A percentile compares a stretch with the other conserved stretches of the same genome.
phyloP scores from a whole-genome alignment of 2,888 invertebrate species.

The Phasia obesa region DNA sequence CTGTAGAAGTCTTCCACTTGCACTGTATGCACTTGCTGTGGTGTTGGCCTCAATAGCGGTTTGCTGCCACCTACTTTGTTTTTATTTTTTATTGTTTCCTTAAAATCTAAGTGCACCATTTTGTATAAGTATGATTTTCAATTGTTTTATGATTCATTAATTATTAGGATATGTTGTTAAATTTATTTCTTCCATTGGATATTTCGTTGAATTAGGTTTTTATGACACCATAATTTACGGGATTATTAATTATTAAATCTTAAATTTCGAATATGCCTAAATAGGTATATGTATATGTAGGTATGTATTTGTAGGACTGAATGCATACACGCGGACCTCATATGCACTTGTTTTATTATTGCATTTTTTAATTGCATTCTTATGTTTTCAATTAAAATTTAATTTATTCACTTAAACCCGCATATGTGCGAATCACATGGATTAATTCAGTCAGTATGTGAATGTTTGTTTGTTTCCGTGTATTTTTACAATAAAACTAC shows the following conservation, averaged over 20 bases:
- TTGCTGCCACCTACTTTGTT: constrained; percentile 29
- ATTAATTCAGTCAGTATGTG: no score
- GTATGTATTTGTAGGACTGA: not conserved
- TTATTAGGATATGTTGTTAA: constrained; percentile 12
- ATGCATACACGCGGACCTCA: not conserved
- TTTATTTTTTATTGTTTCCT: constrained; percentile 29
- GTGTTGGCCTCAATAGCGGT: constrained; percentile 51
- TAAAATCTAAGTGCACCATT: constrained; percentile 49
- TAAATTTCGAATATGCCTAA: not conserved
- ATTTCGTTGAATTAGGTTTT: constrained; percentile 4
- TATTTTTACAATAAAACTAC: not conserved
- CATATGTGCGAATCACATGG: no score
- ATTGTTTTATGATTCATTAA: constrained; percentile 6
- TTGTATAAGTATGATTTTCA: constrained; percentile 24
- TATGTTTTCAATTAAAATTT: not conserved
- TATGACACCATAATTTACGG: not conserved
- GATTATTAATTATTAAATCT: not conserved
- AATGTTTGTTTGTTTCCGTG: not conserved
- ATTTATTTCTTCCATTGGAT: not conserved
- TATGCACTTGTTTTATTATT: not conserved
- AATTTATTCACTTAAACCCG: not conserved
- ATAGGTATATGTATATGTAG: not conserved
- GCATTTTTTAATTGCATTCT: not conserved
- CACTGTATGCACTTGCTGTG: constrained; percentile 31
- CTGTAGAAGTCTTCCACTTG: constrained; percentile 16